Evolutionary conservation across 2,113 vertebrate species (phyloP).

Genomic region (Leptobrachium ailaonicum): DNA sequence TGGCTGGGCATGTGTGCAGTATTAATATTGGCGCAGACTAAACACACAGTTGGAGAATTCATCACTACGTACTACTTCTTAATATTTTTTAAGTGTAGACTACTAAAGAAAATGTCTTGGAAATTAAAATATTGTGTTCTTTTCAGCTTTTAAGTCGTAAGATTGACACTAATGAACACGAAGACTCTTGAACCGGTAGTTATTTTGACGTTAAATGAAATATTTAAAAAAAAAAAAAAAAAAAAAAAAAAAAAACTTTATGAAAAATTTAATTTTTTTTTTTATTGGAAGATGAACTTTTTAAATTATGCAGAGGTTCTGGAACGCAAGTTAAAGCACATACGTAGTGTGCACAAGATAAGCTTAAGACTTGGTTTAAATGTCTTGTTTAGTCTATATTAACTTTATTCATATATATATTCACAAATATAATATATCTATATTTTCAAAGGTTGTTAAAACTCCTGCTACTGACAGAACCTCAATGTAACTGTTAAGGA

Average conservation of each 20-base stretch:
- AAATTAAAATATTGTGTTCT: constrained; percentile 14
- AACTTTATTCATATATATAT: constrained; percentile 61
- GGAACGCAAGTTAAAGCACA: constrained; percentile 92
- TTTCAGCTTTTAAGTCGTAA: not conserved
- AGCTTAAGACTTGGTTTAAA: constrained; percentile 85
- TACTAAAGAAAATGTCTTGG: constrained; percentile 5
- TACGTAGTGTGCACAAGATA: constrained; percentile 89
- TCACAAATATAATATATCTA: constrained; percentile 10
- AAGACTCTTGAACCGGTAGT: constrained; percentile 63
- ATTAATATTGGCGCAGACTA: constrained; percentile 64
- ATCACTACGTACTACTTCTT: not conserved
- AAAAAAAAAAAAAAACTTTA: constrained; percentile 67
- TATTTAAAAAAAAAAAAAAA: constrained; percentile 68
- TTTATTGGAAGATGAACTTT: constrained; percentile 77
- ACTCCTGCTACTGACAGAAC: constrained; percentile 79
- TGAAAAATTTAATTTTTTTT: constrained; percentile 70
- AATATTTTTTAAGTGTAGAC: constrained; percentile 22
- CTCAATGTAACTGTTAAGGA: constrained; percentile 79
- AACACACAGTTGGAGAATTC: not conserved
- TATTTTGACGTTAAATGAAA: constrained; percentile 71
- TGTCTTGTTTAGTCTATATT: constrained; percentile 80
- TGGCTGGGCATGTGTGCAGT: constrained; percentile 68
- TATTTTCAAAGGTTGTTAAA: constrained; percentile 80
- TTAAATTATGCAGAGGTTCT: constrained; percentile 80
- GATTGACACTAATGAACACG: constrained; percentile 52